These are phyloP conservation scores for Neomonachus schauinslandi DNA, from an alignment of 2,113 vertebrate species.

Conservation along the genomic window DNA sequence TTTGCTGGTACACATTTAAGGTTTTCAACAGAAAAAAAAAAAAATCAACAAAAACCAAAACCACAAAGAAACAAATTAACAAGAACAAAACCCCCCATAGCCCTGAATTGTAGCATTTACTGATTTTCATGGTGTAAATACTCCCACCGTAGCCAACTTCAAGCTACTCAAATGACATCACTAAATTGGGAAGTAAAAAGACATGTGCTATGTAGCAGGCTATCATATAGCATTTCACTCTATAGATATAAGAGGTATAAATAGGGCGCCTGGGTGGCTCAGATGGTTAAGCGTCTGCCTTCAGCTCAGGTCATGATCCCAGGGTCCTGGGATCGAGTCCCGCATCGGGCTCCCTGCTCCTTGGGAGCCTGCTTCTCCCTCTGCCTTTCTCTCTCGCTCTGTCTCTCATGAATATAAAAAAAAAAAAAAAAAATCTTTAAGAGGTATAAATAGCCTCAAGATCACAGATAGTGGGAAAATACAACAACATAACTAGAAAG, in stretches of 20 bases:
- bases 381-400: too few species aligned
- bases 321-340: too few species aligned
- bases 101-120: not conserved
- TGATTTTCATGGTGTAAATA: not conserved
- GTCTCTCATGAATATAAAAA: too few species aligned
- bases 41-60: not conserved
- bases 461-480: not conserved
- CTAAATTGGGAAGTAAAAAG: not conserved
- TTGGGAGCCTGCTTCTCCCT: too few species aligned
- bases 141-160: not conserved
- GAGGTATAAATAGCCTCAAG: not conserved
- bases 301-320: too few species aligned
- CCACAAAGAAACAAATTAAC: not conserved
- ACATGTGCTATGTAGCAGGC: too few species aligned
- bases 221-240: not conserved
- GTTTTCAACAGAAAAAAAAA: not conserved
- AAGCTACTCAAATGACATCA: not conserved
- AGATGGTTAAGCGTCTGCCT: too few species aligned
- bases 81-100: not conserved
- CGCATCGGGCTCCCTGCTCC: too few species aligned
- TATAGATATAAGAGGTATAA: not conserved
- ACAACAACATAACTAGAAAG: slow-evolving; percentile 8
- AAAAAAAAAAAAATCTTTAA: too few species aligned
- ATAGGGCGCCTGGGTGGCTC: too few species aligned
- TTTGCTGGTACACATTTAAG: not conserved